Percentiles rank a stretch among this genome's conserved stretches.
phyloP scores from a whole-genome alignment of 1,140 invertebrate species.

The Teleopsis dalmanni region DNA sequence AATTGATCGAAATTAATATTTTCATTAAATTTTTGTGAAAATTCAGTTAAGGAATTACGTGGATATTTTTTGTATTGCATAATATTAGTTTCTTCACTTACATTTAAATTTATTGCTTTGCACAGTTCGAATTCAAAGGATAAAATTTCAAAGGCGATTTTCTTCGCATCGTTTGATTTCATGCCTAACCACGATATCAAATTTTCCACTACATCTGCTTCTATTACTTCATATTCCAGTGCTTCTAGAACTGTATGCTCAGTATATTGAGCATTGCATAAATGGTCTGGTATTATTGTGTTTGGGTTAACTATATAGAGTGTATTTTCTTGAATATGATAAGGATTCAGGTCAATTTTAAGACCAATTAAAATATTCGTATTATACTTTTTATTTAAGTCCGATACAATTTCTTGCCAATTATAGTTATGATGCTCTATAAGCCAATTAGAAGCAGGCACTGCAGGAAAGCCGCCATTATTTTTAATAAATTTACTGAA shows the following conservation, averaged over 20 bases:
- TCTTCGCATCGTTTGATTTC: constrained; percentile 19
- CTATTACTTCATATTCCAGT: constrained; percentile 18
- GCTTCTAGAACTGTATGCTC: constrained; percentile 13
- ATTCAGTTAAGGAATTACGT: constrained; percentile 21
- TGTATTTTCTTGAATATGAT: constrained; percentile 74
- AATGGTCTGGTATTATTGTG: constrained; percentile 23
- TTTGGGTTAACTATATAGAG: constrained; percentile 66
- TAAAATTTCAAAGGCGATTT: constrained; percentile 24
- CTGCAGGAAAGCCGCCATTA: constrained; percentile 34
- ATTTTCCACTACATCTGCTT: constrained; percentile 19
- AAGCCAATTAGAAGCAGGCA: constrained; percentile 31
- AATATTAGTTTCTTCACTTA: constrained; percentile 13
- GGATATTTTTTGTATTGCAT: neutral
- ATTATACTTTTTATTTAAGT: constrained; percentile 63
- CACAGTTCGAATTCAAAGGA: constrained; percentile 35
- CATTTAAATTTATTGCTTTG: constrained; percentile 20
- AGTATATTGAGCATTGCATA: constrained; percentile 17
- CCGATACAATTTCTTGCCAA: constrained; percentile 64
- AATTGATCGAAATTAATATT: constrained; percentile 23
- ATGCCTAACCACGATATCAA: constrained; percentile 27
- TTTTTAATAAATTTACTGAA: constrained; percentile 48
- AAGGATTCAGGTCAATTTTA: constrained; percentile 78
- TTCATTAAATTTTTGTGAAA: constrained; percentile 14
- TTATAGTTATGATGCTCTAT: constrained; percentile 46
- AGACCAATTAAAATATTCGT: constrained; percentile 71